Percentiles rank a stretch among this genome's conserved stretches.
These are phyloP conservation scores for Arion vulgaris DNA, from an alignment of 1,140 invertebrate genomes.

Conservation along the genomic window DNA sequence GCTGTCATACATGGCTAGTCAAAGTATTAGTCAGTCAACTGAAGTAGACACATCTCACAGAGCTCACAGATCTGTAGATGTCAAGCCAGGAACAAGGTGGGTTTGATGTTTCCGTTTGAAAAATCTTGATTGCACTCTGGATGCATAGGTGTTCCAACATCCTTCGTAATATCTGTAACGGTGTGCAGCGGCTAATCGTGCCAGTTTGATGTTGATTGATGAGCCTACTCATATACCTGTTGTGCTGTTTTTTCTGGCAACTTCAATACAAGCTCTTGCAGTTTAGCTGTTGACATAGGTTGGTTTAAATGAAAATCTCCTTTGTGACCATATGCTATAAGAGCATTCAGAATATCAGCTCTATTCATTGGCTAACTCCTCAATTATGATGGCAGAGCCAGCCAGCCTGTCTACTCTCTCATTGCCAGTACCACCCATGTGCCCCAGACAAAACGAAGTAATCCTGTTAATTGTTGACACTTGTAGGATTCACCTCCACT, in stretches of 20 bases:
- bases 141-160: not conserved
- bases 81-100: not conserved
- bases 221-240: not conserved
- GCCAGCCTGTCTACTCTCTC: too few relatives aligned
- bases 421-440: too few relatives aligned
- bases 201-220: not conserved
- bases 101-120: not conserved
- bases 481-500: too few relatives aligned
- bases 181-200: not conserved
- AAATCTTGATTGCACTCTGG: not conserved
- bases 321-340: too few relatives aligned
- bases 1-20: constrained; percentile 11
- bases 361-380: too few relatives aligned
- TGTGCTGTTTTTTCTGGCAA: not conserved
- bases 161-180: not conserved
- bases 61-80: not conserved
- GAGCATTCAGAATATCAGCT: too few relatives aligned
- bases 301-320: too few relatives aligned
- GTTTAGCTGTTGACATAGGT: too few relatives aligned
- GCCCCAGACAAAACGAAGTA: too few relatives aligned
- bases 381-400: too few relatives aligned
- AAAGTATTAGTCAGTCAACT: constrained; percentile 27
- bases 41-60: constrained; percentile 13
- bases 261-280: not conserved
- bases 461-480: too few relatives aligned